Base-by-base conservation (phyloP, 2,888 invertebrate genomes). In the Cryptus viduatorius region DNA sequence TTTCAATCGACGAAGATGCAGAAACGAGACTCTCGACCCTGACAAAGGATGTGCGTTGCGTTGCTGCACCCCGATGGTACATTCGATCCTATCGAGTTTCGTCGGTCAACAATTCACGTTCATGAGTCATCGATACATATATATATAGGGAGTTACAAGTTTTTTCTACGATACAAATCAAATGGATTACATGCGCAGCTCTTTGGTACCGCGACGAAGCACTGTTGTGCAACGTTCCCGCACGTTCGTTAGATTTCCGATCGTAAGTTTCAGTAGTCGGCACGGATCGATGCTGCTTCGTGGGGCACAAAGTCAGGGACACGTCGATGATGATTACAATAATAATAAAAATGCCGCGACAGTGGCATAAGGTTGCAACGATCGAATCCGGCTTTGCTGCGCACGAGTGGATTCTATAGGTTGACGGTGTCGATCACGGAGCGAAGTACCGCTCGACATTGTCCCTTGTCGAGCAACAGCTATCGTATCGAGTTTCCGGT, bases 371-470 rank as follows among this genome's bases (percentile, higher is more conserved):
- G 31, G 61, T 61, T 61, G 61, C 61, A 7, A 12, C 19, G 42
- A 73, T 46, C 44, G 48, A 46, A 50, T 48, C 48, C 44, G 73
- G 37, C 59, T 73, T 16, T 1, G 16, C 24, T 42, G 59, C 46
- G 56, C 44, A 65, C 56, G 8, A 44, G 46, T 59, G 12, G 3
- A 19, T 14, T 14, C 31, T 42, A 67, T 80, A 8, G 4, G n/a
- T 71, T 48, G 53, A 82, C 56, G 56, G 65, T 73, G 77, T 85
- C 77, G 85, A 80, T 86, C 82, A 73, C 80, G 80, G 12, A 79
- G 82, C 79, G 68, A 69, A 67, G 85, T 85, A 86, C 86, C 86
- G 86, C 80, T 85, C 71, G 86, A 79, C 69, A 86, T 86, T 85
- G 85, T 82, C 69, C 81, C 19, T 37, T 44, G 50, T 53, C 42